A percentile compares a stretch with the other conserved stretches of the same genome.
These are phyloP conservation scores for Nephrocerus scutellatus DNA, from an alignment of 2,888 invertebrate species.

Conservation along the genomic window DNA sequence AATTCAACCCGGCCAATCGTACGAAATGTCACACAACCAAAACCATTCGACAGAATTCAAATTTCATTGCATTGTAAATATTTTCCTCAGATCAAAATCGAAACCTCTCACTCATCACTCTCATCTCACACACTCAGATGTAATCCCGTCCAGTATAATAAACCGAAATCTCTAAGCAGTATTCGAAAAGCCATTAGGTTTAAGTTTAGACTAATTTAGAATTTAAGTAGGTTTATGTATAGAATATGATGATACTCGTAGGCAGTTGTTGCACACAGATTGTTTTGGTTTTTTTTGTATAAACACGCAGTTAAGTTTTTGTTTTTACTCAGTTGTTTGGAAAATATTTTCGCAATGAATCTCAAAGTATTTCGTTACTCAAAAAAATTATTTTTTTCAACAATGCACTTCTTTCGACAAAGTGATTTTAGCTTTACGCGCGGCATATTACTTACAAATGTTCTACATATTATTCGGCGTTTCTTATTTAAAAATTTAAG, in stretches of 20 bases:
- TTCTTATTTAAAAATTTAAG: no score
- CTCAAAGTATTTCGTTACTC: no score
- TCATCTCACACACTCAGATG: not conserved
- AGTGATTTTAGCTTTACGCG: constrained; percentile 19
- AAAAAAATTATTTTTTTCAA: no score
- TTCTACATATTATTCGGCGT: no score
- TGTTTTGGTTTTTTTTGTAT: no score
- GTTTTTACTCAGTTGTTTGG: no score
- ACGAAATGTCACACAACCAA: constrained; percentile 2
- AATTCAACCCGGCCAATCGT: no score
- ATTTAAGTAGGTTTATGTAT: constrained; percentile 24
- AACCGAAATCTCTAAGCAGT: constrained; percentile 50
- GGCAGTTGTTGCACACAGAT: no score
- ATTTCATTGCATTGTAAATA: constrained; percentile 2
- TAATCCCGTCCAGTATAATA: constrained; percentile 44
- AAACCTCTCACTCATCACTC: constrained; percentile 3
- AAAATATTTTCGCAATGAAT: no score
- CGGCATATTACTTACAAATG: no score
- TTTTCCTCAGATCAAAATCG: not conserved
- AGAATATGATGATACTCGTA: constrained; percentile 18
- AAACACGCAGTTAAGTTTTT: no score
- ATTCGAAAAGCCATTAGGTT: constrained; percentile 49
- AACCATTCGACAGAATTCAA: not conserved
- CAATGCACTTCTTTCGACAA: no score
- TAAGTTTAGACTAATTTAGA: constrained; percentile 13